Evolutionary conservation across 2,113 vertebrate genomes (phyloP).

Genomic region (Petromus typicus): DNA sequence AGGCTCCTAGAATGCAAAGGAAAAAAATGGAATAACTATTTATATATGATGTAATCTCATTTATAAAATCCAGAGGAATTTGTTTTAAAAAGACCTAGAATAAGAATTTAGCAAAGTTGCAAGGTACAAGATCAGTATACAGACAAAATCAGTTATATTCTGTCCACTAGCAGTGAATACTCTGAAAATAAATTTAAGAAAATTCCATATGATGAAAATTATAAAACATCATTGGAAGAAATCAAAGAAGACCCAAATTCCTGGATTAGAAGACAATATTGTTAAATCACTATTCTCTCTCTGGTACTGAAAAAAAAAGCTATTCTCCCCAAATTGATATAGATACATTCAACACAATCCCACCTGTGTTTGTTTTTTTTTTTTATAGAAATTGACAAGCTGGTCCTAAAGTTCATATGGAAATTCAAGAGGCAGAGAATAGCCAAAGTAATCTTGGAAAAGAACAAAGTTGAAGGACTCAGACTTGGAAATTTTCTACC

Average conservation of each 20-base stretch:
- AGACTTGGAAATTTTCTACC: not conserved
- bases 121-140: not conserved
- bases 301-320: not conserved
- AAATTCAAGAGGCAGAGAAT: not conserved
- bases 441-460: constrained; percentile 40
- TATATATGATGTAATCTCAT: not conserved
- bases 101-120: not conserved
- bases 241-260: constrained; percentile 14
- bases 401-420: constrained; percentile 34
- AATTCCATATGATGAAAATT: not conserved
- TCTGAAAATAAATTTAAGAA: constrained; percentile 34
- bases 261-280: not conserved
- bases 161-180: not conserved
- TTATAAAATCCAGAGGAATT: not conserved
- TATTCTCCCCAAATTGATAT: not conserved
- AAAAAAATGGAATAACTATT: not conserved
- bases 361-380: not conserved
- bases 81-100: not conserved
- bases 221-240: constrained; percentile 13
- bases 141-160: not conserved
- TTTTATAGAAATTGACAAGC: not conserved
- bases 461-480: constrained; percentile 6
- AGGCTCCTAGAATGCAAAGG: not conserved
- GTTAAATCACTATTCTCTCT: not conserved
- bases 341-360: not conserved